These are phyloP conservation scores for Toxotes lorentzi DNA, from an alignment of 2,797 vertebrate genomes.

Conservation along the genomic window DNA sequence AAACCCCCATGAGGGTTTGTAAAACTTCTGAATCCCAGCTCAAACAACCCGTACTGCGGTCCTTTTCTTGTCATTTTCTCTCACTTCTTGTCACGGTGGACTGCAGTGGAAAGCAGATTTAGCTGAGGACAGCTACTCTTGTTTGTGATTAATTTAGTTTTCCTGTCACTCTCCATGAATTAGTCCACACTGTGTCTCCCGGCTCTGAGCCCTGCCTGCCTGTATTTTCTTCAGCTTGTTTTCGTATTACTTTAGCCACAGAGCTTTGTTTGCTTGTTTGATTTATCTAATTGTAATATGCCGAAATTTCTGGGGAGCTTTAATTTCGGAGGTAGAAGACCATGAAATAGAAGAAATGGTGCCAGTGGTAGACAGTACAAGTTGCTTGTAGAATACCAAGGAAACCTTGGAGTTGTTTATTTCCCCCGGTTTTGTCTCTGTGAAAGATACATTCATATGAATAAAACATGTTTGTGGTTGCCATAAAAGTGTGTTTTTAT, in stretches of 20 bases:
- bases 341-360: slow-evolving; percentile 65
- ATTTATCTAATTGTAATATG: slow-evolving; percentile 73
- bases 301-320: slow-evolving; percentile 52
- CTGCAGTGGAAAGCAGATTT: slow-evolving; percentile 54
- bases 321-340: slow-evolving; percentile 70
- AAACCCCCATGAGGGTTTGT: slow-evolving; percentile 45
- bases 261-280: slow-evolving; percentile 68
- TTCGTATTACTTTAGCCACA: slow-evolving; percentile 64
- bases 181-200: slow-evolving; percentile 39
- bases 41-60: slow-evolving; percentile 46
- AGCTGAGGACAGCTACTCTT: slow-evolving; percentile 50
- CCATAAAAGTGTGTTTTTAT: slow-evolving; percentile 69
- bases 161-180: slow-evolving; percentile 50
- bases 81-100: slow-evolving; percentile 19
- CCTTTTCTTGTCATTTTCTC: slow-evolving; percentile 33
- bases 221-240: slow-evolving; percentile 53
- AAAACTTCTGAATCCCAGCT: slow-evolving; percentile 46
- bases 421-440: slow-evolving; percentile 61
- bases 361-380: slow-evolving; percentile 62
- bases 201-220: slow-evolving; percentile 34
- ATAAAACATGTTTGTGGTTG: slow-evolving; percentile 82
- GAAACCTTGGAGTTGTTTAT: slow-evolving; percentile 66
- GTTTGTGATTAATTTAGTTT: slow-evolving; percentile 52
- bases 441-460: slow-evolving; percentile 77
- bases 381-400: slow-evolving; percentile 62